phyloP scores from a whole-genome alignment of 2,888 invertebrate species.

The Spilosoma lubricipeda region DNA sequence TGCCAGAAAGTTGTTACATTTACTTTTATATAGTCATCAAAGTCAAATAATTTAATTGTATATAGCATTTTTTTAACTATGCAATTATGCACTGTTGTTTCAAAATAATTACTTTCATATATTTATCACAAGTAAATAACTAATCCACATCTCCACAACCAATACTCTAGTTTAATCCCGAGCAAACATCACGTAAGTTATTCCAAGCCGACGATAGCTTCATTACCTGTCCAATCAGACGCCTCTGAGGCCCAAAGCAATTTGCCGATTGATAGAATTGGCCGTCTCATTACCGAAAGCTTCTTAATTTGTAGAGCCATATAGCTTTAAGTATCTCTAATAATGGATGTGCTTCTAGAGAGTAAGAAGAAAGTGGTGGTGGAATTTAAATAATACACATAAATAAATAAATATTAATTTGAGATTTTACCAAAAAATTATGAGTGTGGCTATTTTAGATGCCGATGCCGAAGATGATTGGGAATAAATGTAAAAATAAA shows the following conservation, averaged over 20 bases:
- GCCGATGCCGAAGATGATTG: too few relatives aligned
- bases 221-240: slow-evolving; percentile 57
- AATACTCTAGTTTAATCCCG: slow-evolving; percentile 18
- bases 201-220: slow-evolving; percentile 44
- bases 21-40: background rate
- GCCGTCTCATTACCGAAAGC: slow-evolving; percentile 37
- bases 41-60: background rate
- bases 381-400: slow-evolving; percentile 18
- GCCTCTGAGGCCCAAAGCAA: slow-evolving; percentile 40
- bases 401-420: too few relatives aligned
- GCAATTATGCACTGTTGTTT: background rate
- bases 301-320: slow-evolving; percentile 39
- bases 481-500: too few relatives aligned
- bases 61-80: background rate
- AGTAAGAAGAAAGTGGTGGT: slow-evolving; percentile 16
- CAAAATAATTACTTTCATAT: background rate
- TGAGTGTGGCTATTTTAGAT: background rate
- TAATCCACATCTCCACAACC: slow-evolving; percentile 16
- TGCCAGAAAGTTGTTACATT: background rate
- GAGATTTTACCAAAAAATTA: background rate
- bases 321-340: slow-evolving; percentile 25
- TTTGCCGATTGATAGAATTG: slow-evolving; percentile 50
- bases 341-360: slow-evolving; percentile 16
- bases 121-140: background rate
- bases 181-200: slow-evolving; percentile 26